phyloP scores from a whole-genome alignment of 2,888 invertebrate genomes.

The Conomelus anceps region DNA sequence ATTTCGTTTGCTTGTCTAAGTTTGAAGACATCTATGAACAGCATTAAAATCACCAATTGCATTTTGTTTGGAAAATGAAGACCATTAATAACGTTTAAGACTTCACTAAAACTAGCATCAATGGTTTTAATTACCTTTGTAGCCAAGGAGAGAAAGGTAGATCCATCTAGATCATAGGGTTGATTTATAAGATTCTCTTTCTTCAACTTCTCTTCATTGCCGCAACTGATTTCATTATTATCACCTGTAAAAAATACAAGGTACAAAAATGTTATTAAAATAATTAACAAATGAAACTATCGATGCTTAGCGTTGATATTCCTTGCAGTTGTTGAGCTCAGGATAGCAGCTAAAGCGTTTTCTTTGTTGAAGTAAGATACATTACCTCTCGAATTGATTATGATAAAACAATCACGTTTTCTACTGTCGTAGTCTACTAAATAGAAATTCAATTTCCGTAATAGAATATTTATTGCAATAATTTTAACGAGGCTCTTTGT shows the following conservation, averaged over 20 bases:
- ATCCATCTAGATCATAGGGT: conserved; percentile 46
- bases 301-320: background rate
- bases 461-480: no score
- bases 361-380: background rate
- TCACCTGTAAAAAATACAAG: conserved; percentile 42
- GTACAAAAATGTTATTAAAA: no score
- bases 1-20: background rate
- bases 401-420: background rate
- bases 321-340: background rate
- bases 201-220: conserved; percentile 39
- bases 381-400: background rate
- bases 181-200: conserved; percentile 47
- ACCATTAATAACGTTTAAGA: no score
- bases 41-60: no score
- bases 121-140: conserved; percentile 44
- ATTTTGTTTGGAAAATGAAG: background rate
- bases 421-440: no score
- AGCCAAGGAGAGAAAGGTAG: conserved; percentile 48
- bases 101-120: no score
- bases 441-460: no score
- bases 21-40: background rate
- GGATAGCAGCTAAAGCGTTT: background rate
- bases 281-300: background rate
- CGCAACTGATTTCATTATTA: conserved; percentile 39
- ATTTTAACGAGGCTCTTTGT: background rate